Base-by-base conservation (phyloP, 2,113 vertebrate genomes). In the Progne subis region DNA sequence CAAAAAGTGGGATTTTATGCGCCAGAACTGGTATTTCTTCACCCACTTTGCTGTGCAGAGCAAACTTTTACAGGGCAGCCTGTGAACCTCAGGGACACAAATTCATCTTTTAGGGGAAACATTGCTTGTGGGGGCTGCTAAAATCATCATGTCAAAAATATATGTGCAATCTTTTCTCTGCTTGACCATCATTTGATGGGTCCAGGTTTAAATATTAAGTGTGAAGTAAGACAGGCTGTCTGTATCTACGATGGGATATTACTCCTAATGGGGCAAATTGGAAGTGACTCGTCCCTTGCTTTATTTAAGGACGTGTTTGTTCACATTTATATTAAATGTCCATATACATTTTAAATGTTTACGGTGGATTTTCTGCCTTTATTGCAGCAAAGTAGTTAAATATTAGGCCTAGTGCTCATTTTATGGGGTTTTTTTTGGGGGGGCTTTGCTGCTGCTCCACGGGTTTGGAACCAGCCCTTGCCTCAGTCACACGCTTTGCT, bases 21-120 rank as follows among this genome's bases (percentile, higher is more conserved):
- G 76, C 65, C 75, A 77, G 67, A 72, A 32, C 17, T 60, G 60
- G 12, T 21, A 6, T 68, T 78, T 49, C 65, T 71, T 53, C 72
- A 52, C 0, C 18, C 17, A 5, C 21, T 7, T 56, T n/a, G 41
- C 37, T 81, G 75, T 16, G 32, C 41, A 15, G 44, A 53, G 49
- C 8, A 74, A 59, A 53, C 32, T 18, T 70, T 78, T 49, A 20
- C 21, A 8, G 0, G 0, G 39, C 57, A 76, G 14, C 34, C 19
- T 25, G 32, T 31, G 67, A 69, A 24, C 29, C 50, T 65, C 29
- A 28, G 65, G 50, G 63, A 18, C 11, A 3, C 3, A 6, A 50
- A 80, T 53, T 76, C 20, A 47, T 11, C 29, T 59, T 67, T 77
- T 9, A 39, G 0, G 1, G 70, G 50, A 80, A 90, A 31, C 7